Base-by-base conservation (phyloP, 1,140 invertebrate species). In the Drosophila nebulosa region DNA sequence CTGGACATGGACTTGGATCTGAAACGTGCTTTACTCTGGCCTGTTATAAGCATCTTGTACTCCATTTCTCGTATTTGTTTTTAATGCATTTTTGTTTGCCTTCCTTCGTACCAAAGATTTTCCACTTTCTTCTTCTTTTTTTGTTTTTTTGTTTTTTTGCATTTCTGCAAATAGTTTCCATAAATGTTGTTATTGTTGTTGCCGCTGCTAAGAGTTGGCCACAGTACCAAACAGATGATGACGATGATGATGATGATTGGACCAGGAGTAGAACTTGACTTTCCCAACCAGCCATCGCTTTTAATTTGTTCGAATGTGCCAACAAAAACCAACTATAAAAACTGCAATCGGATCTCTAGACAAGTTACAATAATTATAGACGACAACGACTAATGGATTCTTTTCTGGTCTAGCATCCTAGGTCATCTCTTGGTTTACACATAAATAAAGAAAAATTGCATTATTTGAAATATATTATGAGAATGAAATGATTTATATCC, bases 111-210 rank as follows among this genome's bases (percentile, higher is more conserved):
- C 12, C 71, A 61, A 57, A 35, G 42, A 46, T 46, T 46, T n/a
- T 46, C 7, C 9, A 46, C n/a, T 46, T 7, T 3, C 1, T 36
- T 3, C 36, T 6, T 18, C 16, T 69, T 66, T 59, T 64, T 53
- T 30, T 9, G 10, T 3, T 26, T 26, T 30, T 30, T 3, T 26
- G 2, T 30, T 30, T 32, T 55, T 67, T 69, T 71, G 74, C 64
- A 64, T 74, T 69, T 32, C 69, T 57, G 77, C 64, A 85, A 85
- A 85, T 85, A 86, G 81, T 81, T 86, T 80, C 61, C 81, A 81
- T 78, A 88, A 81, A 78, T 67, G 50, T 42, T 60, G 56, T 7
- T 61, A 14, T 46, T 51, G 5, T 53, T 24, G 55, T 35, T 68
- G 53, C 42, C 72, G 68, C 27, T 74, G 63, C 66, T 70, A 46